phyloP scores from a whole-genome alignment of 2,888 invertebrate species.

The Dromius quadrimaculatus region DNA sequence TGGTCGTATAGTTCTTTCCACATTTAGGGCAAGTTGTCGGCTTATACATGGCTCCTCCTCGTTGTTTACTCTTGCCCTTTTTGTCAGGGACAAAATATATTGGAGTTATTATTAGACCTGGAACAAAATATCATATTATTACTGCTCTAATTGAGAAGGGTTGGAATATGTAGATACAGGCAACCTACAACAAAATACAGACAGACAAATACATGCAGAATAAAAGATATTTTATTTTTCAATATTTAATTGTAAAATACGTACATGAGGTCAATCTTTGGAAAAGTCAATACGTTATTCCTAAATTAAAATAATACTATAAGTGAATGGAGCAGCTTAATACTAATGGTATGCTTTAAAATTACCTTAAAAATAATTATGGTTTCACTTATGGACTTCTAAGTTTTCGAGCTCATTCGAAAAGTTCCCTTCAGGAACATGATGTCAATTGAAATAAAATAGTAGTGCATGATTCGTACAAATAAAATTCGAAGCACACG shows the following conservation, averaged over 20 bases:
- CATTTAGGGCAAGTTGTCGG: constrained; percentile 53
- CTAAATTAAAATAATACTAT: not conserved
- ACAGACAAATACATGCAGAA: not conserved
- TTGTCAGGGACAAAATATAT: constrained; percentile 40
- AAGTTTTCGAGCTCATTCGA: too few species aligned
- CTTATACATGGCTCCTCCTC: not conserved
- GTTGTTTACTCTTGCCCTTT: not conserved
- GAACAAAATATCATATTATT: constrained; percentile 38
- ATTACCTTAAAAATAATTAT: too few species aligned
- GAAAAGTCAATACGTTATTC: too few species aligned
- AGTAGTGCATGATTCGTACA: too few species aligned
- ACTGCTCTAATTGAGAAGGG: constrained; percentile 11
- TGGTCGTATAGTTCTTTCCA: constrained; percentile 53
- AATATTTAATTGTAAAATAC: not conserved
- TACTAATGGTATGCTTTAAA: too few species aligned
- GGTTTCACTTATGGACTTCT: too few species aligned
- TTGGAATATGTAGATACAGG: not conserved
- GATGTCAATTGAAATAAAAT: too few species aligned
- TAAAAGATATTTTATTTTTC: not conserved
- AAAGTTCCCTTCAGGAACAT: too few species aligned
- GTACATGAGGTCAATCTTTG: constrained; percentile 7
- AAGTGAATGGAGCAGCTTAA: too few species aligned
- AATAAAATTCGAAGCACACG: too few species aligned
- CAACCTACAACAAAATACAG: constrained; percentile 12
- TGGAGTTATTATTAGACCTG: constrained; percentile 49